phyloP scores from a whole-genome alignment of 2,888 invertebrate species.

The Drosophila macrospina region DNA sequence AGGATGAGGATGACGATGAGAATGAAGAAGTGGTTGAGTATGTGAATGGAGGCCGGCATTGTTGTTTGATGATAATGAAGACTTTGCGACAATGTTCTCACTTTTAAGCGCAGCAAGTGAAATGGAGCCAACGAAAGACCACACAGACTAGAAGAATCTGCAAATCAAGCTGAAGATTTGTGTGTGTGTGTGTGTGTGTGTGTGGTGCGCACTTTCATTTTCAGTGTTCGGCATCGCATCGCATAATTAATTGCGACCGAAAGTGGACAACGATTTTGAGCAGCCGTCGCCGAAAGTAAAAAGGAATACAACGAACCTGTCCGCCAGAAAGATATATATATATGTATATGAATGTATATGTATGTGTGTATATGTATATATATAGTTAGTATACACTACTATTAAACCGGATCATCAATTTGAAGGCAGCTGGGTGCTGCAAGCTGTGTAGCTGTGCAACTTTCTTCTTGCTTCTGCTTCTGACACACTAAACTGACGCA shows the following conservation, averaged over 20 bases:
- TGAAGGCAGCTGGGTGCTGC: slow-evolving; percentile 20
- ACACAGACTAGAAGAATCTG: neutral
- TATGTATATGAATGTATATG: neutral
- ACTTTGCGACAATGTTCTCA: slow-evolving; percentile 40
- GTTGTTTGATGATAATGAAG: slow-evolving; percentile 38
- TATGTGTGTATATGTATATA: neutral
- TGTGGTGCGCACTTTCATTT: slow-evolving; percentile 72
- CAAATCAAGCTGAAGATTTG: neutral
- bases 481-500: slow-evolving; percentile 82
- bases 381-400: neutral
- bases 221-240: slow-evolving; percentile 61
- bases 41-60: slow-evolving; percentile 19
- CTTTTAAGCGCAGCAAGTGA: slow-evolving; percentile 22
- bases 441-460: slow-evolving; percentile 59
- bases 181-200: slow-evolving; percentile 3
- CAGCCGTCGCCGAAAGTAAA: slow-evolving; percentile 78
- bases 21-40: slow-evolving; percentile 24
- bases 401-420: slow-evolving; percentile 77
- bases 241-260: slow-evolving; percentile 83
- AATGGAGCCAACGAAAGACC: neutral
- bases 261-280: slow-evolving; percentile 79
- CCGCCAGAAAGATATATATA: slow-evolving; percentile 25
- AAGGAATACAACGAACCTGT: slow-evolving; percentile 72
- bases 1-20: slow-evolving; percentile 37
- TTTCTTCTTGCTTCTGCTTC: slow-evolving; percentile 77